Evolutionary conservation across 2,113 vertebrate species (phyloP), one percentile per base, ranked within the genome.

Genomic region (Epinephelus fuscoguttatus): DNA sequence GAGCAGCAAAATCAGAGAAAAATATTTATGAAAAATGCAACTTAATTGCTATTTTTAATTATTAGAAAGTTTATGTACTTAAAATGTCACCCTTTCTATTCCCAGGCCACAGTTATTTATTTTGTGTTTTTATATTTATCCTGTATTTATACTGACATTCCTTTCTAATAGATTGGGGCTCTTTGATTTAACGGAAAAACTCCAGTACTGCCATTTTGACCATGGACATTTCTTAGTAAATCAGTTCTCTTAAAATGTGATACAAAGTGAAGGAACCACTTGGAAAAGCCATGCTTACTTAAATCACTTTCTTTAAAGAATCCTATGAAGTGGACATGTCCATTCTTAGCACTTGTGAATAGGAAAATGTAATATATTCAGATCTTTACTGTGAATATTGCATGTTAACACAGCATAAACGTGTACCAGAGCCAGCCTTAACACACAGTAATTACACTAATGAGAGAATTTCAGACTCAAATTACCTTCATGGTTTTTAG

Each of bases 111-210:
- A 88, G 80, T 93, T 95, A 95, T 95, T 96, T 93, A 94, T 93
- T 94, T 85, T 69, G 74, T 89, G 47, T 84, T 87, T 88, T 88
- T 87, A 60, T 89, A 88, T 94, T 94, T 89, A 90, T 88, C 74
- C 75, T 94, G 91, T 96, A 94, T 95, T 95, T 95, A 93, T 94
- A 80, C 69, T 93, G 93, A 94, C 95, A 96, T 96, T 95, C 94
- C 95, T 94, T 81, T 78, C 60, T 81, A 56, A 74, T 30, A 84
- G 75, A 94, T 86, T 75, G 83, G 84, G 80, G 81, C 82, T 91
- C 45, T 82, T 56, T 82, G 42, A 85, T 87, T 80, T 78, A 4
- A 70, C 17, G 27, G 6, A 40, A 78, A 85, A 86, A 84, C 21
- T 78, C 75, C 50, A 84, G 50, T 53, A 49, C 62, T 67, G 68